Evolutionary conservation across 2,888 invertebrate genomes (phyloP).

Genomic region (Drosophila recens): DNA sequence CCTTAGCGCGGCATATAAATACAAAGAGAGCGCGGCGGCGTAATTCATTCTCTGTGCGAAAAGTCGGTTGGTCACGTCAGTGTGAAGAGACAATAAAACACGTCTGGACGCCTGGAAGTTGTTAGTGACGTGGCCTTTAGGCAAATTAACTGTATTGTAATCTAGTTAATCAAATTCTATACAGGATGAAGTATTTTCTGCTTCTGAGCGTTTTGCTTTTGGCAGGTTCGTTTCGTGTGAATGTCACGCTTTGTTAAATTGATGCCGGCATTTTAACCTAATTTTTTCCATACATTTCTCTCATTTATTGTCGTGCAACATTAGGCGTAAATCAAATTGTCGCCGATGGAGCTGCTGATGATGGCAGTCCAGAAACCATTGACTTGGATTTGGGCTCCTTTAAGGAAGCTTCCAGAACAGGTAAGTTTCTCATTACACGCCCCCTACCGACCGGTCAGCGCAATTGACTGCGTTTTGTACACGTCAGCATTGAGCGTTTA

Average conservation of each 20-base stretch:
- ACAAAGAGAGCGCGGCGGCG: conserved; percentile 24
- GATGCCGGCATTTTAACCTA: conserved; percentile 68
- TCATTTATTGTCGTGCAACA: not conserved
- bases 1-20: too few species aligned
- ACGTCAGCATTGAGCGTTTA: conserved; percentile 70
- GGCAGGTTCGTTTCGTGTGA: conserved; percentile 71
- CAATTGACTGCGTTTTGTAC: conserved; percentile 44
- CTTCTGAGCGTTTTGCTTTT: conserved; percentile 80
- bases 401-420: conserved; percentile 95
- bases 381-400: conserved; percentile 93
- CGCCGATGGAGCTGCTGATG: conserved; percentile 67
- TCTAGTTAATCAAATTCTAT: conserved; percentile 25
- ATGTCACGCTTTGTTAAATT: conserved; percentile 34
- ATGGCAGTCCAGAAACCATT: conserved; percentile 86
- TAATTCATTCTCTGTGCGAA: conserved; percentile 58
- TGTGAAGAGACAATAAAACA: conserved; percentile 11
- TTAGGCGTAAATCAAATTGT: conserved; percentile 80
- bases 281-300: conserved; percentile 27
- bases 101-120: conserved; percentile 31
- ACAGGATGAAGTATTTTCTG: conserved; percentile 81
- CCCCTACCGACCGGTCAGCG: conserved; percentile 18
- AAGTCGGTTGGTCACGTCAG: conserved; percentile 36
- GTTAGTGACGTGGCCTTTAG: conserved; percentile 69
- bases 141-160: conserved; percentile 29
- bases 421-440: conserved; percentile 85